A percentile compares a stretch with the other conserved stretches of the same genome.
Conservation (phyloP, 2,113 vertebrate species). For the Columba janthina region DNA sequence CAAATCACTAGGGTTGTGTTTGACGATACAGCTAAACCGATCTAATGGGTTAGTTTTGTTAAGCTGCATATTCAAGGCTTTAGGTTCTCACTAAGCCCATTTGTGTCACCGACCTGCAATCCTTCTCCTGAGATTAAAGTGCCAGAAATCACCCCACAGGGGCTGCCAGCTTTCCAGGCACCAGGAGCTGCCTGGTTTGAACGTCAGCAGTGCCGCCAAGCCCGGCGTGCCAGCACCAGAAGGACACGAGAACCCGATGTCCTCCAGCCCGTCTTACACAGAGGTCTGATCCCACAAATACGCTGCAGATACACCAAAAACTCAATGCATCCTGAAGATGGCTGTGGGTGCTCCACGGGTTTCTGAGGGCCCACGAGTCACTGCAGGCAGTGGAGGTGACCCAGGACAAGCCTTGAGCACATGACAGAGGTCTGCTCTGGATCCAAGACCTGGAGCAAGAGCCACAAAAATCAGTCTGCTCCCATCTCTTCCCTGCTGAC, state of each 20-base stretch:
- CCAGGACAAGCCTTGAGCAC: neutral
- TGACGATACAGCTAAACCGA: neutral
- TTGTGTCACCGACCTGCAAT: neutral
- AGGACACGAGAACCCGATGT: neutral
- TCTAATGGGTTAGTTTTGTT: neutral
- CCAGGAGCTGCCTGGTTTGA: neutral
- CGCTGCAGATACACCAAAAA: neutral
- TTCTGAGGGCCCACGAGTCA: accelerated
- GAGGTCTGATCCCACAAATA: accelerated
- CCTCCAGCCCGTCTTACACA: neutral
- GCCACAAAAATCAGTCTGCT: neutral
- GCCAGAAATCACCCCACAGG: neutral
- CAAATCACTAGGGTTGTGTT: neutral
- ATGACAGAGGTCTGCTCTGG: neutral
- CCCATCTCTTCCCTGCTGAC: neutral
- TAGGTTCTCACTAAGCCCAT: neutral
- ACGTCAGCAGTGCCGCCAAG: accelerated
- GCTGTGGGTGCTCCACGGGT: neutral
- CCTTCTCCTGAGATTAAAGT: neutral
- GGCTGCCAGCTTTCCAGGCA: neutral
- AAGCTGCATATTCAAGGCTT: neutral
- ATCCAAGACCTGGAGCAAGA: neutral
- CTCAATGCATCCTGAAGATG: accelerated
- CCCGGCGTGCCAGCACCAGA: accelerated
- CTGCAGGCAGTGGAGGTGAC: neutral